phyloP scores from a whole-genome alignment of 2,797 vertebrate genomes.

The Paramormyrops hopkinsi region DNA sequence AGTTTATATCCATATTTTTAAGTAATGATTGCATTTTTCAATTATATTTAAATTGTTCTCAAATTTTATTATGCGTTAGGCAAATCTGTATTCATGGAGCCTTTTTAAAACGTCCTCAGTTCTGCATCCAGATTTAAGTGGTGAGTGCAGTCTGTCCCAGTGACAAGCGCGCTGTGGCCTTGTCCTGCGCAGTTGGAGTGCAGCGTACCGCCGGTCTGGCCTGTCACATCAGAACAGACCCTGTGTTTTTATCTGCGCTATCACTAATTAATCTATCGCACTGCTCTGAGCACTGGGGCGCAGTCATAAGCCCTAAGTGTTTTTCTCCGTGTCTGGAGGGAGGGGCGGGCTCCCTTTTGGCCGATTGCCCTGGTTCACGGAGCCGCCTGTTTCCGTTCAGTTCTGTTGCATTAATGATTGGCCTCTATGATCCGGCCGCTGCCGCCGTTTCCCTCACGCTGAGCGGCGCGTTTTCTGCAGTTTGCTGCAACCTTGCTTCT shows the following conservation, averaged over 20 bases:
- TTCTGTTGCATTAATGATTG: not conserved
- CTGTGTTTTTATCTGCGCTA: not conserved
- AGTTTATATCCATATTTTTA: not conserved
- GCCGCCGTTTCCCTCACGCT: not conserved
- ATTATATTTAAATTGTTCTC: not conserved
- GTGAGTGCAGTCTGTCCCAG: not conserved
- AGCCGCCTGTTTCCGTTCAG: not conserved
- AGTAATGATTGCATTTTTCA: not conserved
- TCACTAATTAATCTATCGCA: not conserved
- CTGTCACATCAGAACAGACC: not conserved
- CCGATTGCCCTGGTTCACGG: not conserved
- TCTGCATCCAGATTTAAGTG: not conserved
- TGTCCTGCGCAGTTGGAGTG: not conserved
- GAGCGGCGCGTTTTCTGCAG: not conserved
- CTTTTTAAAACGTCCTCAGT: not conserved
- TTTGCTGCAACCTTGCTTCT: not conserved
- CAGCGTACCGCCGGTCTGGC: not conserved
- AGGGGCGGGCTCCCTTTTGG: not conserved
- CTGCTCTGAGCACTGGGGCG: not conserved
- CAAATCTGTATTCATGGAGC: not conserved
- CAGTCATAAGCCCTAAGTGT: not conserved
- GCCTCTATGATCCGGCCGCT: not conserved
- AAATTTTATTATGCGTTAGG: not conserved
- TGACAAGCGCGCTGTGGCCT: not conserved
- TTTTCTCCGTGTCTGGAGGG: not conserved